Evolutionary conservation across 2,888 invertebrate genomes (phyloP), one percentile per base, ranked within the genome.

Genomic region (Sarcophaga caerulescens): DNA sequence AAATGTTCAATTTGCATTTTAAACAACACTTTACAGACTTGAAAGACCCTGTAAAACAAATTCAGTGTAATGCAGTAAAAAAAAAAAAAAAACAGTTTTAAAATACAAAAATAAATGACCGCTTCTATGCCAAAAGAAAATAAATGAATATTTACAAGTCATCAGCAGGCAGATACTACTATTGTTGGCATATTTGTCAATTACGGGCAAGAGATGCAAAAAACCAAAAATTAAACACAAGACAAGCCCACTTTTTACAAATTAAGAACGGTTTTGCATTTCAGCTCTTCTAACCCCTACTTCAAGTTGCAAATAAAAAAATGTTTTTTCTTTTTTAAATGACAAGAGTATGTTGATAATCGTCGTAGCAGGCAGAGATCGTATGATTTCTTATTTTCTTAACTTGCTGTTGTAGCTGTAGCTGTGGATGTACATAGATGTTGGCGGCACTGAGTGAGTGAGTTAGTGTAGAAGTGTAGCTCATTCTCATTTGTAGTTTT

Each of bases 41-140:
- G 35, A 35, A 35, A 35, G 1, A 35, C 35, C 35, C 35, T 35
- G 35, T 35, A 1, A 10, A 1, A 35, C 3, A 35, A 74, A 70
- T 35, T 23, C 14, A 14, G 17, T 25, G 60, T 73, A 78, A 44
- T 35, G 5, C 12, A 52, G 14, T 14, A 3, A 52, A 66, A 66
- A 44, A 35, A 23, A 70, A 44, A n/a, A 17, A 52, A n/a, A 14
- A 70, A 70, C 14, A 25, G 2, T 57, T 19, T 10, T 45, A 81
- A 44, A 68, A 44, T 52, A 10, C 25, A 45, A 45, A 52, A 69
- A 66, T 91, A 92, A 91, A 91, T 91, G 91, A 90, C 92, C 91
- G 89, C 88, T 89, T 91, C 91, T 91, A 89, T 91, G 59, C 60
- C 60, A 76, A 76, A 74, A 62, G 80, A 71, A 73, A 74, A 70